Base-by-base conservation (phyloP, 37 sponge, comb jelly and placozoan genomes). In the Bolinopsis microptera region DNA sequence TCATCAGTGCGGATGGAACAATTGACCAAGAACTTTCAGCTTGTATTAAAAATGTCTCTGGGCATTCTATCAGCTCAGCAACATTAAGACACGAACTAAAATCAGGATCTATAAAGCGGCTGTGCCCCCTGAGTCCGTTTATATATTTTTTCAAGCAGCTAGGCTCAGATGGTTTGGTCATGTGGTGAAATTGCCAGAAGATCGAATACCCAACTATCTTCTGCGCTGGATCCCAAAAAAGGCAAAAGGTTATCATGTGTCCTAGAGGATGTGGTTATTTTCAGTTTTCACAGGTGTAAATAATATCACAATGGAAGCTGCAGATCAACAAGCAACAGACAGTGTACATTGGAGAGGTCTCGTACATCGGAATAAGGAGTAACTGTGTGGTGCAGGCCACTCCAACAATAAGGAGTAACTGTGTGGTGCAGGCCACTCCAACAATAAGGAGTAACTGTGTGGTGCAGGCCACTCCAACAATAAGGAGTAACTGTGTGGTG, bases 161-260 rank as follows among this genome's bases (percentile, higher is more conserved):
- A 24, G 75, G 25, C 75, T 72, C 26, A 24, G 75, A 24, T 72
- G 75, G 75, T 72, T 72, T 72, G 75, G 75, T 72, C 75, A 72
- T 72, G 75, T 24, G 13, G 26, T 27, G 30, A 72, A 24, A 24
- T 23, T 72, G 75, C 75, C 75, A 72, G 75, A 72, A 72, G 30
- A 72, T 5, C 13, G 75, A 27, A 72, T 72, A n/a, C 75, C 75
- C 75, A 5, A 72, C 31, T 30, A 30, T n/a, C 31, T 72, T 28
- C 26, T 72, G 75, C 5, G 18, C 75, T 72, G 75, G 75, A 27
- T 72, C 25, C 75, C 75, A 23, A 72, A 27, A 27, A 8, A 72
- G 5, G 75, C 30, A 72, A 24, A 3, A 23, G 75, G 75, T 24
- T 72, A 2, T 27, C 26, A 2, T 72, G 75, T 72, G 75, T 72